Evolutionary conservation across 2,888 invertebrate genomes (phyloP).

Genomic region (Thereva nobilitata): DNA sequence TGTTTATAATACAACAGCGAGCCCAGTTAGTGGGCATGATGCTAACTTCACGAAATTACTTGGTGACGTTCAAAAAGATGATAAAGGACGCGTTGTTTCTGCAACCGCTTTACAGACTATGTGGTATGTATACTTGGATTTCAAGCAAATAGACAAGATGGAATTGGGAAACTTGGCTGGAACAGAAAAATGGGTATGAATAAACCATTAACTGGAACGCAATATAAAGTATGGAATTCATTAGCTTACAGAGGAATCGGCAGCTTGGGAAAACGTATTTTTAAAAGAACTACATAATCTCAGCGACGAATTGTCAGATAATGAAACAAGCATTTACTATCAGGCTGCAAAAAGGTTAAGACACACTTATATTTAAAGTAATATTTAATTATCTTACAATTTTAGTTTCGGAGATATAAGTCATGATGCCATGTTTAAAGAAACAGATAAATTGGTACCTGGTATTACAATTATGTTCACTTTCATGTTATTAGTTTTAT

Average conservation of each 20-base stretch:
- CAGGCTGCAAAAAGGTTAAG: constrained; percentile 64
- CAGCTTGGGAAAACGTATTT: constrained; percentile 67
- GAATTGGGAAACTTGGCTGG: constrained; percentile 73
- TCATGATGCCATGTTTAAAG: constrained; percentile 71
- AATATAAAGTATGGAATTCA: neutral
- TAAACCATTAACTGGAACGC: neutral
- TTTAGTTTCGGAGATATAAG: constrained; percentile 76
- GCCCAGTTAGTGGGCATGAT: constrained; percentile 69
- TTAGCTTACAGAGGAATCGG: constrained; percentile 61
- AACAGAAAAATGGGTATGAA: constrained; percentile 73
- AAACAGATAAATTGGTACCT: constrained; percentile 68
- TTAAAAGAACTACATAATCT: constrained; percentile 57
- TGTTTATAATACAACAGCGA: constrained; percentile 62
- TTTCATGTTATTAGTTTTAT: constrained; percentile 74
- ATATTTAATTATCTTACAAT: constrained; percentile 8
- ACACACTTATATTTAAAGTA: neutral
- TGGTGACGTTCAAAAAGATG: constrained; percentile 65
- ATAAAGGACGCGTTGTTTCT: constrained; percentile 64
- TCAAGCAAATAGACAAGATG: constrained; percentile 67
- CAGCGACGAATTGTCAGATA: constrained; percentile 51
- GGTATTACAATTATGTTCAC: constrained; percentile 74
- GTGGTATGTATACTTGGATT: constrained; percentile 71
- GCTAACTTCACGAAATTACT: constrained; percentile 67
- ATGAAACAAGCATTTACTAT: constrained; percentile 61
- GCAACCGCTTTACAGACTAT: constrained; percentile 67